A percentile compares a stretch with the other conserved stretches of the same genome.
These are phyloP conservation scores for Theropithecus gelada DNA, from an alignment of 2,113 vertebrate genomes.

Conservation along the genomic window DNA sequence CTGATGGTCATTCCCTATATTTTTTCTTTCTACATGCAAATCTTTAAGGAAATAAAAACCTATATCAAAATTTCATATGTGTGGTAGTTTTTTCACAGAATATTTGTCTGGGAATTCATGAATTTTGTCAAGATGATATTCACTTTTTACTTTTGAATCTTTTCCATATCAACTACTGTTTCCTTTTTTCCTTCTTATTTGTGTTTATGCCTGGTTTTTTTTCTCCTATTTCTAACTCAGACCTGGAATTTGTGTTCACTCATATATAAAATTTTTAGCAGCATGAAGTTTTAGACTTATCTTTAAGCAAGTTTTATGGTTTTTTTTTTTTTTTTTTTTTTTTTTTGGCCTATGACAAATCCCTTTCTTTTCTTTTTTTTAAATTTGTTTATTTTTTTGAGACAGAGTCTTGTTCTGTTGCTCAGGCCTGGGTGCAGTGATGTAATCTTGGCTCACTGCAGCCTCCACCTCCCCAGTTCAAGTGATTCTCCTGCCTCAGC, in stretches of 20 bases:
- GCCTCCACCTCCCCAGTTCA: too few species aligned
- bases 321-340: background rate
- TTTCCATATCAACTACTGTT: background rate
- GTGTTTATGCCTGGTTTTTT: background rate
- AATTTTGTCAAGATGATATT: background rate
- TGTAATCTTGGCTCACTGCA: too few species aligned
- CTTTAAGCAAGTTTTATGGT: background rate
- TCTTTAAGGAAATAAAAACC: background rate
- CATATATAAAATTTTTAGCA: background rate
- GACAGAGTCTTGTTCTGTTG: too few species aligned
- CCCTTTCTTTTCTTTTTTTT: background rate
- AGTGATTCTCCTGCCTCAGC: too few species aligned
- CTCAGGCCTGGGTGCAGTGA: too few species aligned
- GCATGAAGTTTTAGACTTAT: background rate
- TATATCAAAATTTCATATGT: background rate
- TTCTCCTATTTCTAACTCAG: background rate
- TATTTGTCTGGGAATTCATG: background rate
- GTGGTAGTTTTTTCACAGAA: background rate
- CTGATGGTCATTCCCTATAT: background rate
- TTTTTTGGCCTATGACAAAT: background rate
- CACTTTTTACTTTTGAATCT: background rate
- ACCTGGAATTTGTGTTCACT: background rate
- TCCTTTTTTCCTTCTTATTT: background rate
- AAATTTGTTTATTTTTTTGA: too few species aligned
- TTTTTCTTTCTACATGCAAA: background rate